Evolutionary conservation across 2,797 vertebrate genomes (phyloP).

Genomic region (Aselliscus stoliczkanus): DNA sequence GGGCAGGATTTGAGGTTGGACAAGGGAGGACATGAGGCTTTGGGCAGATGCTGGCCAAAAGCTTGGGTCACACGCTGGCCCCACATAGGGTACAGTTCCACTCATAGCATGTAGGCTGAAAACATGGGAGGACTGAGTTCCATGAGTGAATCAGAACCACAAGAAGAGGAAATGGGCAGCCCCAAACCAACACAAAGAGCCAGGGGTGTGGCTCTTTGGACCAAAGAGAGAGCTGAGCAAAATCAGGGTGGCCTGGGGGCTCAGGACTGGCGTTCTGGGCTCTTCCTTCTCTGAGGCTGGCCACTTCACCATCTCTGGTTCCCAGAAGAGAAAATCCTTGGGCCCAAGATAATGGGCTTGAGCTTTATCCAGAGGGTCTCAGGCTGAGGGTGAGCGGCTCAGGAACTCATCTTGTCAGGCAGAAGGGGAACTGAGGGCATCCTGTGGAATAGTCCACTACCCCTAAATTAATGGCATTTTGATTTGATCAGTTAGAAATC

Average conservation of each 20-base stretch:
- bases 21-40: neutral
- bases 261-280: neutral
- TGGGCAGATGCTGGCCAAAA: neutral
- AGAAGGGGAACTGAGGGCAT: neutral
- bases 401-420: neutral
- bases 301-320: neutral
- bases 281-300: neutral
- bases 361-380: neutral
- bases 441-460: neutral
- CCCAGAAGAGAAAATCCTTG: neutral
- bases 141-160: neutral
- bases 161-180: neutral
- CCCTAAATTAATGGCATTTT: neutral
- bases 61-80: too few relatives aligned
- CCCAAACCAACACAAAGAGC: neutral
- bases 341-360: neutral
- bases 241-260: neutral
- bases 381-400: neutral
- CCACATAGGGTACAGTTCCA: neutral
- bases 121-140: neutral
- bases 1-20: neutral
- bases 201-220: neutral
- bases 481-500: neutral
- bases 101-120: neutral
- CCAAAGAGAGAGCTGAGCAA: neutral